Base-by-base conservation (phyloP, 2,888 invertebrate genomes). In the Cremastinae sp. region DNA sequence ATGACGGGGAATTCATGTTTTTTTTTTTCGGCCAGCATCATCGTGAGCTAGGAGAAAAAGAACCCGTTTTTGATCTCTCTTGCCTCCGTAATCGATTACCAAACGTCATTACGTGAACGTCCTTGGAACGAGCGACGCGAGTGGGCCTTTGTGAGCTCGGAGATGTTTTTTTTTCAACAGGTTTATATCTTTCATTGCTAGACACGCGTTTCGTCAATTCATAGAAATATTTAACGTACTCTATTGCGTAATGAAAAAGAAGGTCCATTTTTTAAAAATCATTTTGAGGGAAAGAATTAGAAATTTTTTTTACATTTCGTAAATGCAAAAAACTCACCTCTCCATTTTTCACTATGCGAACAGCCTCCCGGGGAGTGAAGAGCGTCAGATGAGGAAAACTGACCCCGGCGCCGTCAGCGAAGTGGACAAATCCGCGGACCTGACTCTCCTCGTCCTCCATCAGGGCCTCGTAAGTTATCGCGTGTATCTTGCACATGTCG, bases 361-460 rank as follows among this genome's bases (percentile, higher is more conserved):
- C 94, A 38, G 95, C 94, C 86, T 95, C 95, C 79, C 92, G 94
- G 2, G 95, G 95, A 1, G 95, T 94, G 90, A 95, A 95, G 5
- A 95, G 91, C 0, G 95, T 95, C 61, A 96, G 90, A 84, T 95
- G 94, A 0, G 95, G 93, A 81, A 95, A 94, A 80, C 94, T 93
- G 77, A 95, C 94, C 0, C 95, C 94, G 72, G 92, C 92, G 22
- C 95, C 94, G 84, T 96, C 96, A 1, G 94, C 94, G 87, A 94
- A 94, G 90, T 96, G 96, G 0, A 95, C 94, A 84, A 94, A 92
- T 9, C 96, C 96, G 10, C 94, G 91, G 5, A 96, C 92, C 90
- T 96, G 96, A 81, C 92, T 94, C 80, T 95, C 94, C 87, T 96
- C 96, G 85, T 96, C 95, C 86, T 96, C 96, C 91, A 96, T 92